phyloP scores from a whole-genome alignment of 2,888 invertebrate genomes.

The Apeira syringaria region DNA sequence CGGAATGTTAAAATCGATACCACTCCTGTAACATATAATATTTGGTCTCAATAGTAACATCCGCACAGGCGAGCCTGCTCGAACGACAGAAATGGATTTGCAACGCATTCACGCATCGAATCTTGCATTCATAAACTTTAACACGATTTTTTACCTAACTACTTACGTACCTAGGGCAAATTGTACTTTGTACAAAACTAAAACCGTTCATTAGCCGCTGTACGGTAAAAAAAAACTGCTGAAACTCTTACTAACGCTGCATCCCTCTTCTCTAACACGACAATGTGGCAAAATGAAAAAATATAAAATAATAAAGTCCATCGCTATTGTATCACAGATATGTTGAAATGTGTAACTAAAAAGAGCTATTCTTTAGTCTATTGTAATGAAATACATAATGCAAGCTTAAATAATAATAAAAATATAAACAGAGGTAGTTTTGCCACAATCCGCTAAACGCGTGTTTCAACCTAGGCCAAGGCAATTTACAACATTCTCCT shows the following conservation, averaged over 20 bases:
- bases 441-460: conserved; percentile 70
- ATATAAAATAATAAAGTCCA: conserved; percentile 57
- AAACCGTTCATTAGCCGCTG: conserved; percentile 66
- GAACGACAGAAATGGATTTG: conserved; percentile 63
- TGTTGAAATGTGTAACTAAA: conserved; percentile 67
- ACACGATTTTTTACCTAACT: conserved; percentile 79
- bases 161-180: conserved; percentile 81
- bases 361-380: conserved; percentile 53
- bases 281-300: conserved; percentile 69
- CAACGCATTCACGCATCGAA: conserved; percentile 68
- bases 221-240: conserved; percentile 67
- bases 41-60: conserved; percentile 82
- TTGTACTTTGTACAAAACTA: conserved; percentile 83
- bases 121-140: conserved; percentile 67
- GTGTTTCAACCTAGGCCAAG: conserved; percentile 80
- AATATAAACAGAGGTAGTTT: conserved; percentile 56
- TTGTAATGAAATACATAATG: conserved; percentile 49
- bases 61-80: conserved; percentile 65
- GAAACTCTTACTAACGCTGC: conserved; percentile 53
- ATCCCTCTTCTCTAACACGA: conserved; percentile 47
- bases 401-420: conserved; percentile 35
- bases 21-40: conserved; percentile 82
- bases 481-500: conserved; percentile 79
- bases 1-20: conserved; percentile 83
- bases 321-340: conserved; percentile 80